Conservation (phyloP, 2,797 vertebrate genomes). For the Sylvilagus floridanus region DNA sequence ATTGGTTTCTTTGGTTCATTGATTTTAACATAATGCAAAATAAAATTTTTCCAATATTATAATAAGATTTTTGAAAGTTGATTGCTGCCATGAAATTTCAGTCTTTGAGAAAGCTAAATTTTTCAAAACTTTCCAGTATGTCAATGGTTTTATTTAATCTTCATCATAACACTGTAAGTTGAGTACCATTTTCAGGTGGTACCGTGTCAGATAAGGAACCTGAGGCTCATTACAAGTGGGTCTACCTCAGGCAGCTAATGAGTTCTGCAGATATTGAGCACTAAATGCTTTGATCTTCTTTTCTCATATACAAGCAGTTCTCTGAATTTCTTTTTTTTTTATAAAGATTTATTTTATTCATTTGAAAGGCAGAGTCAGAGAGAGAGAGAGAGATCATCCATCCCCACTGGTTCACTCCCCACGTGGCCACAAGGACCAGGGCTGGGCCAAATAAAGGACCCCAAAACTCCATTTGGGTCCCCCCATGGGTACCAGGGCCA, state of each 20-base stretch:
- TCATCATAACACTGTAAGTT: background rate
- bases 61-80: background rate
- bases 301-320: background rate
- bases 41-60: slow-evolving; percentile 19
- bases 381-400: too few species aligned
- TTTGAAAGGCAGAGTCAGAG: too few species aligned
- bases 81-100: slow-evolving; percentile 45
- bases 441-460: too few species aligned
- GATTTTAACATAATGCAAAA: slow-evolving; percentile 10
- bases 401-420: too few species aligned
- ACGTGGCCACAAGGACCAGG: too few species aligned
- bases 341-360: too few species aligned
- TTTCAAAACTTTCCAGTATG: background rate
- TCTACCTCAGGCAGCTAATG: background rate
- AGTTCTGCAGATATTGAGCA: background rate
- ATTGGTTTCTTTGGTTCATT: slow-evolving; percentile 7
- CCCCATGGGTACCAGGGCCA: too few species aligned
- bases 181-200: background rate
- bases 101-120: background rate
- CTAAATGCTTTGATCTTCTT: slow-evolving; percentile 24
- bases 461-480: too few species aligned
- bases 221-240: background rate
- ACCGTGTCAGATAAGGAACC: slow-evolving; percentile 33
- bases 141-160: slow-evolving; percentile 35
- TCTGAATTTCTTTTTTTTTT: background rate